Base-by-base conservation (phyloP, 2,113 vertebrate species). In the Istiophorus platypterus region DNA sequence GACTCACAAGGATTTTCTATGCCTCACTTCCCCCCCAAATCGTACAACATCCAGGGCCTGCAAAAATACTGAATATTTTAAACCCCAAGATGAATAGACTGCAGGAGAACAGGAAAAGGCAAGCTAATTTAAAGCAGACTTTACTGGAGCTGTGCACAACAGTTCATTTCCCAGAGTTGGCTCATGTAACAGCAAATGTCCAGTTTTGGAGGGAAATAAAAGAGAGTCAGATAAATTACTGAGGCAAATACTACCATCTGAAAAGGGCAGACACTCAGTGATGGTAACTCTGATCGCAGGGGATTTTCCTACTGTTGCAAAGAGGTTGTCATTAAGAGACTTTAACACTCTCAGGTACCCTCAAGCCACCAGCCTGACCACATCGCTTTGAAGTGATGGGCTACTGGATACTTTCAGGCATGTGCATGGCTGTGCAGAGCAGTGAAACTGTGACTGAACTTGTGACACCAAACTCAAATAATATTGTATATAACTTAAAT, bases 51-150 rank as follows among this genome's bases (percentile, higher is more conserved):
- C 63, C 82, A 73, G 70, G 74, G 86, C 85, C 85, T 3, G 81
- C 56, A 20, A 91, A 92, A 88, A 91, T 54, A 81, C 86, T 94
- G 85, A 95, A 95, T 94, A 94, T 95, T 95, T 95, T 85, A 95
- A 93, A 92, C 15, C 86, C 76, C 62, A 7, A 31, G 73, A 90
- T 72, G 88, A 92, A 76, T 47, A 86, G 85, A 68, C 52, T 61
- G 7, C 26, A 56, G 72, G 59, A 81, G 81, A 87, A 86, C 65
- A 87, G 63, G 72, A 49, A 77, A 51, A 85, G 78, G 62, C 47
- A 7, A 58, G 51, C 71, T 87, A 31, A 76, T 86, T 85, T 79
- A 65, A 68, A 73, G 58, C 24, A 5, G 11, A 52, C 22, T 56
- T 42, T 56, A 57, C 65, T 74, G 31, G 42, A 70, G 72, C 67